These are phyloP conservation scores for Microhierax caerulescens DNA, from an alignment of 2,797 vertebrate genomes.

Conservation along the genomic window DNA sequence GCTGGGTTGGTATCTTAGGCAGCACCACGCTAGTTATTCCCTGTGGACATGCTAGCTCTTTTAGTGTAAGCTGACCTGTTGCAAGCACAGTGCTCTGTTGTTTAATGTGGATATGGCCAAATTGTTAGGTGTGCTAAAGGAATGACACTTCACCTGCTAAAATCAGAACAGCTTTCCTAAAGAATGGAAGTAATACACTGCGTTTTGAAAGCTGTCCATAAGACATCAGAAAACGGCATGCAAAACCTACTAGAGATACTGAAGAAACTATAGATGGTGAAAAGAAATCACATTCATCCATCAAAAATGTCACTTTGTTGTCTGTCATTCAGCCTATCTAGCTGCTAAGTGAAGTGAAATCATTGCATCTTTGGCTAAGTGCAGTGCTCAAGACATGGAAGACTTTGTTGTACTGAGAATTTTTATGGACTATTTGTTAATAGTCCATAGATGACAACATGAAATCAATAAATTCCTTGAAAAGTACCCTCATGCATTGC, in stretches of 20 bases:
- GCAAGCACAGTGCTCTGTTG: background rate
- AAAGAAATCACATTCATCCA: background rate
- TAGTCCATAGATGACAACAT: background rate
- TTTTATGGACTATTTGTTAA: background rate
- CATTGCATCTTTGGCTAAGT: background rate
- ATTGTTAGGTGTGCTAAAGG: background rate
- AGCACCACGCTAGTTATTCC: background rate
- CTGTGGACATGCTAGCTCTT: background rate
- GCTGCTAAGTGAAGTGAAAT: background rate
- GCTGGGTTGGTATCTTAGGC: accelerated
- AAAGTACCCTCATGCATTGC: background rate
- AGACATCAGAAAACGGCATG: background rate
- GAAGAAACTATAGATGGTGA: background rate
- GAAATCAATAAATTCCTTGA: background rate
- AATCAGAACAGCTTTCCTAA: background rate
- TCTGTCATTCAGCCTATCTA: background rate
- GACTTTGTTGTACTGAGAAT: background rate
- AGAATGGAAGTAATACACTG: background rate
- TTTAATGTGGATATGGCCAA: background rate
- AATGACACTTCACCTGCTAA: background rate
- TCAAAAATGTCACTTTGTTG: background rate
- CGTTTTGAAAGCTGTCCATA: background rate
- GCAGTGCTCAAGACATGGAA: background rate
- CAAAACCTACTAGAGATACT: background rate
- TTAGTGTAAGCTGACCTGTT: background rate